Evolutionary conservation across 1,140 invertebrate species (phyloP).

Genomic region (Panagrolaimus sp.): DNA sequence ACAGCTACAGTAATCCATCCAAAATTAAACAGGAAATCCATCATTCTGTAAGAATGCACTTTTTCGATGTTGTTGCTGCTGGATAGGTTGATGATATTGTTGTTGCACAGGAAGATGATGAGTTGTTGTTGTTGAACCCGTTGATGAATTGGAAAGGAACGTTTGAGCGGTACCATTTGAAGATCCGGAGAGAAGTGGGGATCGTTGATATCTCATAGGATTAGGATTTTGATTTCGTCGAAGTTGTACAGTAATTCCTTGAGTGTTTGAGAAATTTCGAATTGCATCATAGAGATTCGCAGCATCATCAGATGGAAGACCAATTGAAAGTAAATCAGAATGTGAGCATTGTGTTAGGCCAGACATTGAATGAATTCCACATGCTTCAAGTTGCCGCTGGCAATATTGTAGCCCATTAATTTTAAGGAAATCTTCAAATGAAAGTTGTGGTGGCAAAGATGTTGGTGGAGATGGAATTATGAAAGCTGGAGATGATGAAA

Average conservation of each 20-base stretch:
- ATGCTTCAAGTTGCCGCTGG: background rate
- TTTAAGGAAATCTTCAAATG: constrained; percentile 17
- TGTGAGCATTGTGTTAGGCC: background rate
- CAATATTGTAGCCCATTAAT: background rate
- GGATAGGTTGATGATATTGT: background rate
- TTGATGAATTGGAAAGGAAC: background rate
- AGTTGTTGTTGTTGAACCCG: background rate
- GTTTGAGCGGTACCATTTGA: background rate
- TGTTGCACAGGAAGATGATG: background rate
- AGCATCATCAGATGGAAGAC: background rate
- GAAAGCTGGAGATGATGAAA: background rate
- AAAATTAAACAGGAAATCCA: constrained; percentile 2
- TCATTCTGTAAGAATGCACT: constrained; percentile 6
- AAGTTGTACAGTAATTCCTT: constrained; percentile 1
- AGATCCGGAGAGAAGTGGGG: background rate
- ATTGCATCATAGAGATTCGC: background rate
- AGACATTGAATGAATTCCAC: background rate
- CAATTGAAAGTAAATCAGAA: background rate
- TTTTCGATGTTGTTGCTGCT: background rate
- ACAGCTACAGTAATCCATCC: background rate
- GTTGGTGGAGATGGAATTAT: constrained; percentile 3
- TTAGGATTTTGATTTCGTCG: background rate
- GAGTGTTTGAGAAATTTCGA: background rate
- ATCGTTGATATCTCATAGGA: background rate
- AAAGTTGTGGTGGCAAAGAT: background rate